phyloP scores from a whole-genome alignment of 37 sponge, comb jelly and placozoan genomes.

The Eunapius fragilis region DNA sequence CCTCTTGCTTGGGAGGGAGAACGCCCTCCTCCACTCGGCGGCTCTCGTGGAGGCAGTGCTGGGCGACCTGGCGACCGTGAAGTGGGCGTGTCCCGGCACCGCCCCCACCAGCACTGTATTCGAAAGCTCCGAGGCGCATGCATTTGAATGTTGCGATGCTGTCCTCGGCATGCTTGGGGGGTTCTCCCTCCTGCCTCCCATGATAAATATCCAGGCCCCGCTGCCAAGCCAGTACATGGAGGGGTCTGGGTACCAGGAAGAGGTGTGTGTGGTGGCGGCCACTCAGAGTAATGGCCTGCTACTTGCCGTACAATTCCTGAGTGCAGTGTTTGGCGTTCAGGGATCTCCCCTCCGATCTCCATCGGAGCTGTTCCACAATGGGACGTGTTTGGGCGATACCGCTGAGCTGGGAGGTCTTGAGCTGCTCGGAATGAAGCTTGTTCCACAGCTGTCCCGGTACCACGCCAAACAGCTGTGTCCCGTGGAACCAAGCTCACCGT shows the following conservation, averaged over 20 bases:
- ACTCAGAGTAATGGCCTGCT: conserved; percentile 3
- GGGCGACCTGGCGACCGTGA: neutral
- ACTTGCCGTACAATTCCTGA: neutral
- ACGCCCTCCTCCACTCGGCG: conserved; percentile 24
- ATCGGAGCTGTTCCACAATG: neutral
- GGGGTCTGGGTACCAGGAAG: conserved; percentile 16
- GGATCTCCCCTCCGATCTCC: no score
- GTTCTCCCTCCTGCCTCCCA: conserved; percentile 3
- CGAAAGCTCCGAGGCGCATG: conserved; percentile 3
- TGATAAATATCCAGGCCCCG: neutral
- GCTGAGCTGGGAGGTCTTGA: conserved; percentile 37
- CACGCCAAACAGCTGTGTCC: conserved; percentile 68
- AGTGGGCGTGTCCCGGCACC: neutral
- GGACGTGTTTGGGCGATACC: neutral
- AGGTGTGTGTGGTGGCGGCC: conserved; percentile 49
- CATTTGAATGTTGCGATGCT: conserved; percentile 9
- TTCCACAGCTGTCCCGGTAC: conserved; percentile 54
- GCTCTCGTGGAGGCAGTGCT: conserved; percentile 6
- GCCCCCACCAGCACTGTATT: neutral
- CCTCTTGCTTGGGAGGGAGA: conserved; percentile 55
- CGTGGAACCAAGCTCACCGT: neutral
- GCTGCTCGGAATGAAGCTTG: conserved; percentile 67
- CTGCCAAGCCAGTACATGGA: neutral
- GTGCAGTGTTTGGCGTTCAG: neutral
- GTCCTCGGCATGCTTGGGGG: conserved; percentile 33